These are phyloP conservation scores for Camponotus floridanus DNA, from an alignment of 1,140 invertebrate genomes.

Conservation along the genomic window DNA sequence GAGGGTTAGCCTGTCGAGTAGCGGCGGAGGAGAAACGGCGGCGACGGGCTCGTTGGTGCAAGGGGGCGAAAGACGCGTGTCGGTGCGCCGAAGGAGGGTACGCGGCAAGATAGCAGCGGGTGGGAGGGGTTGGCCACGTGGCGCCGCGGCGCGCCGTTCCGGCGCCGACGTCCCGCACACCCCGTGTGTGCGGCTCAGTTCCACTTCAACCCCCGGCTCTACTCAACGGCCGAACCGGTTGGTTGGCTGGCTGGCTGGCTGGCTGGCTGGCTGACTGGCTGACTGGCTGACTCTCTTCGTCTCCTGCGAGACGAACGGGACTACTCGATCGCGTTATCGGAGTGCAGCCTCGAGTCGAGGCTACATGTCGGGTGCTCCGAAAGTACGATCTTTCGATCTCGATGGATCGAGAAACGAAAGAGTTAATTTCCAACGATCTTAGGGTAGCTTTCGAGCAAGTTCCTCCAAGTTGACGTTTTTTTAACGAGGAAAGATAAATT, in stretches of 20 bases:
- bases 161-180: constrained; percentile 82
- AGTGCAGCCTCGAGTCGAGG: constrained; percentile 36
- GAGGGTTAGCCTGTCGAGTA: constrained; percentile 60
- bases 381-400: constrained; percentile 15
- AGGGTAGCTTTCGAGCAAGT: too few relatives aligned
- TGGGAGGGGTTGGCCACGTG: constrained; percentile 83
- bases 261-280: constrained; percentile 65
- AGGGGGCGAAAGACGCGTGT: constrained; percentile 54
- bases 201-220: constrained; percentile 74
- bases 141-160: constrained; percentile 84
- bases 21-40: constrained; percentile 54
- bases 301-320: constrained; percentile 45
- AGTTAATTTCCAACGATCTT: background rate
- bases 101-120: constrained; percentile 65
- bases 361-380: constrained; percentile 16
- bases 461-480: too few relatives aligned
- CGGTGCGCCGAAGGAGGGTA: constrained; percentile 62
- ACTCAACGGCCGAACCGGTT: constrained; percentile 73
- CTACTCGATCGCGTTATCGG: constrained; percentile 46
- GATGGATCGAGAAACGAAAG: background rate
- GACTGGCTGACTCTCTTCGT: constrained; percentile 62
- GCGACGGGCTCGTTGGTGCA: constrained; percentile 64
- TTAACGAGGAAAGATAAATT: too few relatives aligned
- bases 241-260: constrained; percentile 64
- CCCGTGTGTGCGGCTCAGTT: constrained; percentile 78